Evolutionary conservation across 2,888 invertebrate species (phyloP), one percentile per base, ranked within the genome.

Genomic region (Tachystola acroxantha): DNA sequence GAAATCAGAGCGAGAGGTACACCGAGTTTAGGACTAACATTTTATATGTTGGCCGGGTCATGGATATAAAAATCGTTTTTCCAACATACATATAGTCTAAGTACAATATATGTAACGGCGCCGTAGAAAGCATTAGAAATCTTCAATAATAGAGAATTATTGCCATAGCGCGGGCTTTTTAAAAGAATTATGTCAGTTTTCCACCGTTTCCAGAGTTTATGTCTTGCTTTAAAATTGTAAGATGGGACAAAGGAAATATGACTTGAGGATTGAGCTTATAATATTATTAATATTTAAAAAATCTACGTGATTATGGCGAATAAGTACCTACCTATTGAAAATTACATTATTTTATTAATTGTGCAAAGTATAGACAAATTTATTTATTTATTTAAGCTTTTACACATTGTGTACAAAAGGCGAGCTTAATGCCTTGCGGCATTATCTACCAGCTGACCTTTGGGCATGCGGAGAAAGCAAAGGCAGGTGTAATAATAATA

Each of bases 31-130:
- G 81, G 85, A 75, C 81, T 71, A 87, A 87, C 85, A 77, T 80
- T 86, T 87, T 88, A 87, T 86, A 82, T 71, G 86, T 87, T 88
- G 76, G 80, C 84, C 65, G 84, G 86, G 87, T 87, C 88, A 88
- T 80, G 84, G 86, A 86, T 85, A 84, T 86, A 86, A 84, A 82
- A 85, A 82, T 82, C 82, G 78, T 80, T 85, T 78, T 72, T 68
- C 71, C 67, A 60, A 78, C 71, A 67, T 67, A 74, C 56, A 66
- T 43, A 56, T 51, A 57, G 16, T 53, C 50, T 48, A 54, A 59
- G 52, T 59, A 52, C 39, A 48, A 6, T 59, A 52, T 51, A 53
- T 57, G 58, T 67, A 66, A 66, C 64, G 56, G 57, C 54, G 53
- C 57, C 47, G 58, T 62, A 64, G 64, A 64, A 67, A 63, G 71